Evolutionary conservation across 2,888 invertebrate species (phyloP).

Genomic region (Eretmocerus hayati): DNA sequence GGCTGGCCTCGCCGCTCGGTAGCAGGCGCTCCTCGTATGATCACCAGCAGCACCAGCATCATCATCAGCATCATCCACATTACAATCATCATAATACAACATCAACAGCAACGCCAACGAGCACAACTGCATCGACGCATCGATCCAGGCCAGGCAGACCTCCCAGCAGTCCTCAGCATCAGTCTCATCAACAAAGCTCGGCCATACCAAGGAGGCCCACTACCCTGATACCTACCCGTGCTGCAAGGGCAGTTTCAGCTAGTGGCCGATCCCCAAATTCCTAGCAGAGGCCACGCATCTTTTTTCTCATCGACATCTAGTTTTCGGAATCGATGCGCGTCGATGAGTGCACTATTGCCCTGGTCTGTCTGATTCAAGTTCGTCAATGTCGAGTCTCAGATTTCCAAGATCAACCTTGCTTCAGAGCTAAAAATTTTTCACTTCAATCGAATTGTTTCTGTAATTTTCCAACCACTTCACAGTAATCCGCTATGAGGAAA

Average conservation of each 20-base stretch:
- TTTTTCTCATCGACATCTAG: slow-evolving; percentile 8
- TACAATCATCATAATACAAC: slow-evolving; percentile 14
- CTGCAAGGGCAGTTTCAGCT: slow-evolving; percentile 35
- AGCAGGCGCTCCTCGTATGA: slow-evolving; percentile 6
- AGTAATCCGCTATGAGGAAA: too few species aligned
- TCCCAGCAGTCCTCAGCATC: slow-evolving; percentile 1
- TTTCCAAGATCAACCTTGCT: too few species aligned
- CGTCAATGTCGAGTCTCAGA: too few species aligned
- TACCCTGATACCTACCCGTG: slow-evolving; percentile 36
- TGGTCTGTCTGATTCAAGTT: too few species aligned
- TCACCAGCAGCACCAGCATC: slow-evolving; percentile 3
- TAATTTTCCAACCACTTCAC: too few species aligned
- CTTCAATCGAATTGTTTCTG: too few species aligned
- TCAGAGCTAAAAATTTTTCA: too few species aligned
- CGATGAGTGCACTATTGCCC: too few species aligned
- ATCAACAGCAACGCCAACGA: too few species aligned
- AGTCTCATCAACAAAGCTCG: background rate
- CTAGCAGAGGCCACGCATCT: slow-evolving; percentile 22
- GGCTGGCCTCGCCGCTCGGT: background rate
- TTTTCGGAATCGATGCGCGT: too few species aligned
- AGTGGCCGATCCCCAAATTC: slow-evolving; percentile 37
- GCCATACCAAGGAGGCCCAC: slow-evolving; percentile 19
- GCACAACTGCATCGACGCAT: too few species aligned
- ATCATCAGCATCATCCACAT: slow-evolving; percentile 11
- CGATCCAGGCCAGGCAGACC: background rate